A percentile compares a stretch with the other conserved stretches of the same genome.
Evolutionary conservation across 2,113 vertebrate species (phyloP).

Genomic region (Rhombomys opimus): DNA sequence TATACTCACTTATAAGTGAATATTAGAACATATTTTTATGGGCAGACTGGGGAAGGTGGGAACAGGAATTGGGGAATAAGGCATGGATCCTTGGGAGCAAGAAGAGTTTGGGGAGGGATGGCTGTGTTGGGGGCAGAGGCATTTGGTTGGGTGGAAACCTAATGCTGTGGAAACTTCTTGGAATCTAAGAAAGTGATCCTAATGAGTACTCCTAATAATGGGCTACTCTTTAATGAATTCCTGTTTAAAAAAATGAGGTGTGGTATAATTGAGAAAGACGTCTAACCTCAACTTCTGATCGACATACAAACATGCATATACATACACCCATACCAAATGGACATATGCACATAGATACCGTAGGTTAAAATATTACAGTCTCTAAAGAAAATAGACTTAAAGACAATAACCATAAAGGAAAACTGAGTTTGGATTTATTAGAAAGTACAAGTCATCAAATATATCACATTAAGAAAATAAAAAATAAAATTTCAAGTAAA

Average conservation of each 20-base stretch:
- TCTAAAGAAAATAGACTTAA: background rate
- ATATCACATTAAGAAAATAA: background rate
- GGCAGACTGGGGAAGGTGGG: too few species aligned
- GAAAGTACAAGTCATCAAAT: background rate
- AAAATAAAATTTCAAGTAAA: background rate
- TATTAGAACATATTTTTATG: background rate
- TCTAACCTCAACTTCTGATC: background rate
- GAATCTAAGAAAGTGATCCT: background rate
- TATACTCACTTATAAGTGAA: too few species aligned
- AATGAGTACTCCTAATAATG: background rate
- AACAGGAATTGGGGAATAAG: background rate
- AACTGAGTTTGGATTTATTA: constrained; percentile 10
- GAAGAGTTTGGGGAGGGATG: background rate
- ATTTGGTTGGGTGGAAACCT: background rate
- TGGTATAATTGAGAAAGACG: background rate
- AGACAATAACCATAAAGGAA: background rate
- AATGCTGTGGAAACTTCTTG: background rate
- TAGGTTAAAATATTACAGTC: background rate
- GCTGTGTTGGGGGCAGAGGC: background rate
- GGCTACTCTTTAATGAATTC: background rate
- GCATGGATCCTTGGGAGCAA: background rate
- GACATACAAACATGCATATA: background rate
- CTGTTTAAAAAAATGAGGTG: background rate
- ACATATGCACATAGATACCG: background rate
- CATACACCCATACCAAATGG: background rate